Conservation (phyloP, 2,888 invertebrate species). For the Eupithecia abbreviata region DNA sequence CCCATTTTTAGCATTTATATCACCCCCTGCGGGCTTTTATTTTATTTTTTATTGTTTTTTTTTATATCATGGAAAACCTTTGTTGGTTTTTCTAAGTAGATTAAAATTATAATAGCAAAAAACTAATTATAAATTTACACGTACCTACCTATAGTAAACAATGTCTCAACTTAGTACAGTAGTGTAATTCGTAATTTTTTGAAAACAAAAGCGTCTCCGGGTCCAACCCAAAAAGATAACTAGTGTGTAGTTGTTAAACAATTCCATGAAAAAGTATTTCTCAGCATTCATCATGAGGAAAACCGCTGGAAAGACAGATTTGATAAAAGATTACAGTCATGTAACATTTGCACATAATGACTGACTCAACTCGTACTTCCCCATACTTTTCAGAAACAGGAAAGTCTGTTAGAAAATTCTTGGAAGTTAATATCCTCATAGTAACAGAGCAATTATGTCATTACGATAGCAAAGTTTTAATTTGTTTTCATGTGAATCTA, state of each 20-base stretch:
- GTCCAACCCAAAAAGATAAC: too few relatives aligned
- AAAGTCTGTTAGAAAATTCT: slow-evolving; percentile 42
- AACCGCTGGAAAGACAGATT: slow-evolving; percentile 20
- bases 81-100: background rate
- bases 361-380: slow-evolving; percentile 40
- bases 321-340: slow-evolving; percentile 13
- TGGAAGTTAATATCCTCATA: slow-evolving; percentile 32
- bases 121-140: background rate
- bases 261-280: slow-evolving; percentile 11
- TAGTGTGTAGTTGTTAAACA: background rate
- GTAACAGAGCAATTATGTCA: slow-evolving; percentile 9
- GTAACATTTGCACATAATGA: slow-evolving; percentile 14
- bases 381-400: slow-evolving; percentile 50
- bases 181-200: background rate
- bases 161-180: background rate
- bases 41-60: background rate
- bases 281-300: slow-evolving; percentile 21
- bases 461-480: slow-evolving; percentile 8
- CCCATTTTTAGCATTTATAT: too few relatives aligned
- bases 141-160: too few relatives aligned
- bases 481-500: slow-evolving; percentile 3
- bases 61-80: background rate
- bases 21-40: too few relatives aligned
- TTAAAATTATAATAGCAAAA: background rate
- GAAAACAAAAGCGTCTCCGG: too few relatives aligned